A percentile compares a stretch with the other conserved stretches of the same genome.
Evolutionary conservation across 2,888 invertebrate genomes (phyloP).

Genomic region (Drosophila formosana): DNA sequence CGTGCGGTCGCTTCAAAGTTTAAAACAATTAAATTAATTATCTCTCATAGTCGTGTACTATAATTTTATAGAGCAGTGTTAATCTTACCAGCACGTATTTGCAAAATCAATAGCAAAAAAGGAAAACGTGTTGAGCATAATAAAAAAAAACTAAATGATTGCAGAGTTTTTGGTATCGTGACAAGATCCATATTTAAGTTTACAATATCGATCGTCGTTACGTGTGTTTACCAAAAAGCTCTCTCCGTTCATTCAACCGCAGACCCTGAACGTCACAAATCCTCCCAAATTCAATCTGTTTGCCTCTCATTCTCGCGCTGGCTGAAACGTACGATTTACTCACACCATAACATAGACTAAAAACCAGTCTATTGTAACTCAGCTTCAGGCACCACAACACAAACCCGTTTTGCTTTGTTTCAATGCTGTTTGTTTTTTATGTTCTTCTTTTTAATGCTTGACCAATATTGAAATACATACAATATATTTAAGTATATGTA

Average conservation of each 20-base stretch:
- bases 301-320: conserved; percentile 1
- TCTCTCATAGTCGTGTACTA: conserved; percentile 9
- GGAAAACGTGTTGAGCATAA: conserved; percentile 1
- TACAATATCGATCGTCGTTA: conserved; percentile 16
- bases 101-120: conserved; percentile 9
- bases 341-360: conserved; percentile 24
- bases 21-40: conserved; percentile 32
- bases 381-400: conserved; percentile 47
- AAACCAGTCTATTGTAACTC: conserved; percentile 64
- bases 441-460: conserved; percentile 23
- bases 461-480: conserved; percentile 14
- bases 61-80: conserved; percentile 6
- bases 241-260: conserved; percentile 62
- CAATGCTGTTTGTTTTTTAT: conserved; percentile 17
- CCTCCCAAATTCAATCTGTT: conserved; percentile 1
- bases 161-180: conserved; percentile 34
- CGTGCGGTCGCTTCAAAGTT: conserved; percentile 8
- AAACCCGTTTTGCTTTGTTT: conserved; percentile 53
- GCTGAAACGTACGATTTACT: conserved; percentile 1
- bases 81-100: conserved; percentile 2
- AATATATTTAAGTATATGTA: background rate
- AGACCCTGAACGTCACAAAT: conserved; percentile 36
- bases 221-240: conserved; percentile 28
- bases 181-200: conserved; percentile 39
- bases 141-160: background rate